These are phyloP conservation scores for Sinopyrophorus schimmeli DNA, from an alignment of 2,888 invertebrate genomes.

Conservation along the genomic window DNA sequence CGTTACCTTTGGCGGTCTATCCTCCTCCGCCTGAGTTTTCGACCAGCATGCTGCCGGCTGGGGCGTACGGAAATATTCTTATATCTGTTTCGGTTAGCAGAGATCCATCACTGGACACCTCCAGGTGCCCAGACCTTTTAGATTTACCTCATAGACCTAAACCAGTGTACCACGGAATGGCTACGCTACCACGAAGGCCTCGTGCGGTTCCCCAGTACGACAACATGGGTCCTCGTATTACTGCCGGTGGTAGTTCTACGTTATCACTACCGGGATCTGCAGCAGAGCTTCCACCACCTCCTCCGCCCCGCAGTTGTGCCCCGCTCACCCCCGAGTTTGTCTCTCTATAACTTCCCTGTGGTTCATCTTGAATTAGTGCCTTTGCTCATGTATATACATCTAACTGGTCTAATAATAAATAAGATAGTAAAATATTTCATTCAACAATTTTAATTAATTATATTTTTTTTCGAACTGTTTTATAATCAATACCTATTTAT, in stretches of 20 bases:
- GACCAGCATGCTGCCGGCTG: slow-evolving; percentile 58
- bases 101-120: slow-evolving; percentile 67
- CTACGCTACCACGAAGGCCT: slow-evolving; percentile 53
- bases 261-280: slow-evolving; percentile 76
- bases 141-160: slow-evolving; percentile 66
- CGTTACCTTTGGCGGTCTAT: slow-evolving; percentile 53
- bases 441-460: too few species aligned
- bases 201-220: slow-evolving; percentile 74
- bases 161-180: slow-evolving; percentile 54
- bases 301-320: slow-evolving; percentile 63
- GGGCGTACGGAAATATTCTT: slow-evolving; percentile 76
- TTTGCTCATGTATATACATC: slow-evolving; percentile 50
- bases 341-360: slow-evolving; percentile 57
- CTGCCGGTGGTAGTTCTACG: slow-evolving; percentile 85
- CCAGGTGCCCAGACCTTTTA: slow-evolving; percentile 80
- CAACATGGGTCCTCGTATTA: slow-evolving; percentile 88
- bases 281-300: slow-evolving; percentile 55
- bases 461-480: too few species aligned
- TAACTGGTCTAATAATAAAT: slow-evolving; percentile 15
- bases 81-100: slow-evolving; percentile 80
- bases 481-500: too few species aligned
- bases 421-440: background rate
- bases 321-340: slow-evolving; percentile 63
- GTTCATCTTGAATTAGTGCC: slow-evolving; percentile 57
- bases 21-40: slow-evolving; percentile 65